phyloP scores from a whole-genome alignment of 2,888 invertebrate genomes.

The Dynastes grantii region DNA sequence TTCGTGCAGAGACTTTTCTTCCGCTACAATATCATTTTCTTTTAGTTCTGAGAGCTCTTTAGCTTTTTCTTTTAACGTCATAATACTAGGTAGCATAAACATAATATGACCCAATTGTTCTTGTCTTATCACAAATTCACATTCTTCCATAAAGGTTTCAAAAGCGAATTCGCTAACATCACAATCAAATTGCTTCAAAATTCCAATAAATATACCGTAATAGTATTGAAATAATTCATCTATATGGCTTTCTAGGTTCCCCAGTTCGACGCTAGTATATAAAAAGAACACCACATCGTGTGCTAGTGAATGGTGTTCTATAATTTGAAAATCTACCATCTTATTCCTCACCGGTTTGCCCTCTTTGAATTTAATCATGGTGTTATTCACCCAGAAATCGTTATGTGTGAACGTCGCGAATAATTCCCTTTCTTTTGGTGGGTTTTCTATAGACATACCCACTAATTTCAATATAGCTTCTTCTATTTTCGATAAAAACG shows the following conservation, averaged over 20 bases:
- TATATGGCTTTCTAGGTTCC: slow-evolving; percentile 67
- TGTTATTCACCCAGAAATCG: slow-evolving; percentile 77
- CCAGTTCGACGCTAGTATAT: slow-evolving; percentile 70
- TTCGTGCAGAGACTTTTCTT: slow-evolving; percentile 11
- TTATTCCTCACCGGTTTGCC: slow-evolving; percentile 64
- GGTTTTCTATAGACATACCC: slow-evolving; percentile 51
- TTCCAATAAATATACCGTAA: slow-evolving; percentile 61
- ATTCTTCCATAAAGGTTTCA: slow-evolving; percentile 66
- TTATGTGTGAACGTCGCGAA: slow-evolving; percentile 73
- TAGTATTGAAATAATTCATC: slow-evolving; percentile 71
- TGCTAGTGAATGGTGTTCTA: slow-evolving; percentile 70
- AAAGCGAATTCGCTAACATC: slow-evolving; percentile 65
- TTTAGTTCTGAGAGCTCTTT: slow-evolving; percentile 68
- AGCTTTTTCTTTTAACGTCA: slow-evolving; percentile 64
- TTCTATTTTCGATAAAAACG: slow-evolving; percentile 16
- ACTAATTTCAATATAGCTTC: neutral
- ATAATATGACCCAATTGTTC: slow-evolving; percentile 68
- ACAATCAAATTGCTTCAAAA: slow-evolving; percentile 63
- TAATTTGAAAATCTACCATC: slow-evolving; percentile 75
- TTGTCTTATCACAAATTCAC: slow-evolving; percentile 64
- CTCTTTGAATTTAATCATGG: slow-evolving; percentile 70
- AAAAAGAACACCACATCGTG: slow-evolving; percentile 74
- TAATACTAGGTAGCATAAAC: slow-evolving; percentile 69
- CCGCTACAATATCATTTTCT: slow-evolving; percentile 57
- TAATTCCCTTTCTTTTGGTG: slow-evolving; percentile 66